Evolutionary conservation across 2,888 invertebrate species (phyloP).

Genomic region (Notodromas monacha): DNA sequence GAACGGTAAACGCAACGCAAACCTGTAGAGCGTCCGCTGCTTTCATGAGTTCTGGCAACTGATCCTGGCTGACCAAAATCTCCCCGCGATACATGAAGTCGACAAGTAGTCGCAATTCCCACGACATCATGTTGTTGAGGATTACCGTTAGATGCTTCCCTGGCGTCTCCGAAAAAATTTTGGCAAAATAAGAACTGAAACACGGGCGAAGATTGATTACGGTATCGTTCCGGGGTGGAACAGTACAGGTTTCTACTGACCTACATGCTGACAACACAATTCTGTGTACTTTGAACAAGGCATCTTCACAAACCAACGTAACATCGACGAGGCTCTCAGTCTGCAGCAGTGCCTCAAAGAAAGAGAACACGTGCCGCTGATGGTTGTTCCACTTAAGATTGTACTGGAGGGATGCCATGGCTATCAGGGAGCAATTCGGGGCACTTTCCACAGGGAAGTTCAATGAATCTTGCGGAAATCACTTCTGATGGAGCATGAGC

Average conservation of each 20-base stretch:
- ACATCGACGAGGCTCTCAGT: slow-evolving; percentile 61
- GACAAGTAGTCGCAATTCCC: slow-evolving; percentile 60
- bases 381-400: slow-evolving; percentile 80
- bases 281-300: slow-evolving; percentile 55
- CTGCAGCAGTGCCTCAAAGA: slow-evolving; percentile 57
- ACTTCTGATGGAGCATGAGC: too few species aligned
- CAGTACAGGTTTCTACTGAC: slow-evolving; percentile 13
- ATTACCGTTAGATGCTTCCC: slow-evolving; percentile 78
- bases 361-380: slow-evolving; percentile 49
- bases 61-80: slow-evolving; percentile 54
- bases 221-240: background rate
- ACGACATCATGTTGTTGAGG: slow-evolving; percentile 53
- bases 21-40: slow-evolving; percentile 53
- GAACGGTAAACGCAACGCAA: background rate
- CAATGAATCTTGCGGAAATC: too few species aligned
- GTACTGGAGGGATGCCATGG: too few species aligned
- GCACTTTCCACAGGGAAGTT: too few species aligned
- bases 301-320: slow-evolving; percentile 55
- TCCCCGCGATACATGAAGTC: slow-evolving; percentile 82
- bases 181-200: slow-evolving; percentile 34
- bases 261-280: slow-evolving; percentile 50
- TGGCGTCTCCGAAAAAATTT: slow-evolving; percentile 59
- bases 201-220: background rate
- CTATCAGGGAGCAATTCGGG: too few species aligned
- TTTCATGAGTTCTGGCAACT: slow-evolving; percentile 43